Evolutionary conservation across 2,888 invertebrate species (phyloP), one percentile per base, ranked within the genome.

Genomic region (Nebria salina): DNA sequence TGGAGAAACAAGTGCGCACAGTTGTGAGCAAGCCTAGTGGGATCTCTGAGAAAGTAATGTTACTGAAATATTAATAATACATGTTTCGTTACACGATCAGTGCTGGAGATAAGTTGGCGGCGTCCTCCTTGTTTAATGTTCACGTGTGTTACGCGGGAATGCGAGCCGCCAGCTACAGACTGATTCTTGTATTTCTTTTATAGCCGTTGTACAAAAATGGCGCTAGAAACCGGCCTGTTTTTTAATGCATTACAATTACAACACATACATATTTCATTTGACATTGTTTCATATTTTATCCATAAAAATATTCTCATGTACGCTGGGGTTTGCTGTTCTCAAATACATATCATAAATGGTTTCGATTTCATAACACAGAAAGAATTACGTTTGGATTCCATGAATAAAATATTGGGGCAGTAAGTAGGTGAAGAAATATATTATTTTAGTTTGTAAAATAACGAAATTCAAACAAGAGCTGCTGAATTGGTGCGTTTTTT

Each of bases 1-100:
- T 34, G 34, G 34, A 34, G 34, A 34, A 34, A 5, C 34, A 34
- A 34, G 34, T 34, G 34, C 34, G 34, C 34, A 34, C 34, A 34
- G 34, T 34, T 34, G 34, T 34, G 34, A 34, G 34, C 34, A 34
- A 34, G 34, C 5, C 34, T 34, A 34, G 34, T 34, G 5, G 34
- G 34, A 34, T 54, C 54, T 54, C 54, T 54, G 54, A 72, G 77
- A 77, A 77, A 72, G 65, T 72, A 25, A 26, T 72, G 72, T 72
- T 77, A 9, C 66, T 77, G 72, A 77, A 77, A 77, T 77, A 77
- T 77, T 77, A 77, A 77, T 77, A 77, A 77, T 77, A 77, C 77
- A 77, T 77, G 77, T 65, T 77, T 72, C 77, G 77, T 77, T 77
- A 77, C 77, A 77, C 65, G 77, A 77, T 77, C 77, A 72, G 34